Base-by-base conservation (phyloP, 2,113 vertebrate species). In the Hylia prasina region DNA sequence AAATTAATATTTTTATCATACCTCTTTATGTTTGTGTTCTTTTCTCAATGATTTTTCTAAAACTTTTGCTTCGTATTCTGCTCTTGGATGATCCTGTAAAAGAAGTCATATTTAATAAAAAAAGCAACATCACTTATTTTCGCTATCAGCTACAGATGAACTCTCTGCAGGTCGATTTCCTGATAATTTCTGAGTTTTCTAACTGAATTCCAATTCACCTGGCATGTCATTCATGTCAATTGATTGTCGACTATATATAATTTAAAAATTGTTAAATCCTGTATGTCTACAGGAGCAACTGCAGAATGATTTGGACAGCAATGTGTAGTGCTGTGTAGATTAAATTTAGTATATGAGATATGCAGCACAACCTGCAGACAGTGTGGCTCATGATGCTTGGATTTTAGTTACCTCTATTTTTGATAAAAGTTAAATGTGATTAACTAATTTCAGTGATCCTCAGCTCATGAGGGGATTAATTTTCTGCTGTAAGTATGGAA, bases 21-120 rank as follows among this genome's bases (percentile, higher is more conserved):
- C 99, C 98, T 98, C 98, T 78, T 98, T 97, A 37, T 87, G 94
- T 80, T 94, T 98, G 50, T 96, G 84, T 47, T 99, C 99, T 90
- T 98, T 98, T 78, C 88, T 98, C 86, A 98, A 78, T 0, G 98
- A 98, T 95, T 99, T 99, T 97, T 99, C 89, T 97, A 98, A 97
- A 71, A 99, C 99, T 56, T 97, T 97, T 7, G 99, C 98, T 96
- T 99, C 99, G 0, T 99, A 99, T 56, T 99, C 99, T 3, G 99
- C 98, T 90, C 99, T 98, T 72, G 98, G 98, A 68, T 99, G 99
- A 94, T 99, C 99, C 98, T 98, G 97, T 44, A 82, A 90, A 94
- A 90, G 57, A 96, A 94, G 40, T 24, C 5, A 27, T 9, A 69
- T 27, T 94, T 63, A 65, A 50, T 75, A 42, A 48, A 82, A 80